These are phyloP conservation scores for Lycaon pictus DNA, from an alignment of 2,113 vertebrate genomes.

Conservation along the genomic window DNA sequence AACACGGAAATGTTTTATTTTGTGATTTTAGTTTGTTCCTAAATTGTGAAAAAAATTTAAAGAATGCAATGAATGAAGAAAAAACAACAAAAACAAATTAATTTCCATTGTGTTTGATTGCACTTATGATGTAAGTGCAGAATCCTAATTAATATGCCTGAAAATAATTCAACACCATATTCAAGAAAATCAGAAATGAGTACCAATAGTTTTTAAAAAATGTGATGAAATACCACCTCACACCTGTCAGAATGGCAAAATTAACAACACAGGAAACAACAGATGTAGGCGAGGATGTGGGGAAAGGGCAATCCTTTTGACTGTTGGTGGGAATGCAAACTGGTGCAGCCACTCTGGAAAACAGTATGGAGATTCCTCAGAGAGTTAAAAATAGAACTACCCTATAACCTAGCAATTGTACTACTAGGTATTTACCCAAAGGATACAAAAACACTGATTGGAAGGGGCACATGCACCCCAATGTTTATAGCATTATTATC, in stretches of 20 bases:
- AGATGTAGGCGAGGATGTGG: not conserved
- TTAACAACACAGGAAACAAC: not conserved
- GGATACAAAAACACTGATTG: not conserved
- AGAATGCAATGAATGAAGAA: not conserved
- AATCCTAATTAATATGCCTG: not conserved
- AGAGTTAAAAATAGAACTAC: not conserved
- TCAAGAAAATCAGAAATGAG: not conserved
- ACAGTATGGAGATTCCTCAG: not conserved
- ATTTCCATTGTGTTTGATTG: not conserved
- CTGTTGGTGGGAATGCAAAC: not conserved
- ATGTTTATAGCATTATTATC: not conserved
- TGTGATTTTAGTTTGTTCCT: not conserved
- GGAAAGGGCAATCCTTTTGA: not conserved
- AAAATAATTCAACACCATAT: not conserved
- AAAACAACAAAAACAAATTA: not conserved
- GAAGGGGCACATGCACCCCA: not conserved
- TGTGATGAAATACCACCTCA: not conserved
- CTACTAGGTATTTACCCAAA: not conserved
- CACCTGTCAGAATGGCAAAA: not conserved
- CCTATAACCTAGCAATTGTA: not conserved
- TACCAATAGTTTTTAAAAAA: not conserved
- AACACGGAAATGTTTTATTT: not conserved
- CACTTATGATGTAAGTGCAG: not conserved
- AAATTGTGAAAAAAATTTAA: not conserved
- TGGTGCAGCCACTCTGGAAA: not conserved